Conservation (phyloP, 2,888 invertebrate genomes). For the Minunthozetes semirufus region DNA sequence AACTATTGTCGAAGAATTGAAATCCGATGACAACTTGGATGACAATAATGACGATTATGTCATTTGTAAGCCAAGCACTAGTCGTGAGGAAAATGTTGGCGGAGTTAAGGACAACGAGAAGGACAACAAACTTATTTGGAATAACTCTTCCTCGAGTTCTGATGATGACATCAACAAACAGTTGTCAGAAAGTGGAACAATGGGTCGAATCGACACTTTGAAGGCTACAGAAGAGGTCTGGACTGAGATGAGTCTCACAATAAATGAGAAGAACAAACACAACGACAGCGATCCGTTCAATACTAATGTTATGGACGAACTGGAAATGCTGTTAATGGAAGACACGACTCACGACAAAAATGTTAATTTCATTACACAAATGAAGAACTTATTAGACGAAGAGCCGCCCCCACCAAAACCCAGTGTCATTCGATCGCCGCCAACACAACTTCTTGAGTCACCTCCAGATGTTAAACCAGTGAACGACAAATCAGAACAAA, state of each 20-base stretch:
- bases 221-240: not conserved
- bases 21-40: not conserved
- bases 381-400: slow-evolving; percentile 33
- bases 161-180: not conserved
- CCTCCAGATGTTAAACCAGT: not conserved
- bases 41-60: slow-evolving; percentile 16
- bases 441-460: not conserved
- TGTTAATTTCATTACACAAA: slow-evolving; percentile 27
- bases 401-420: slow-evolving; percentile 7
- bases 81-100: slow-evolving; percentile 22
- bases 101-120: not conserved
- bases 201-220: not conserved
- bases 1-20: slow-evolving; percentile 24
- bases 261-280: not conserved
- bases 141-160: not conserved
- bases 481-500: not conserved
- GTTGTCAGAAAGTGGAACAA: slow-evolving; percentile 2
- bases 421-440: not conserved
- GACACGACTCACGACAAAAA: slow-evolving; percentile 22
- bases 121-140: not conserved
- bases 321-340: slow-evolving; percentile 10
- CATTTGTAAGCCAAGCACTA: slow-evolving; percentile 21
- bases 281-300: slow-evolving; percentile 19
- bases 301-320: slow-evolving; percentile 21
- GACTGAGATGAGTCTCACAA: not conserved